Percentiles rank a stretch among this genome's conserved stretches.
Evolutionary conservation across 92 coral and sea anemone species (phyloP).

Genomic region (Pocillopora meandrina): DNA sequence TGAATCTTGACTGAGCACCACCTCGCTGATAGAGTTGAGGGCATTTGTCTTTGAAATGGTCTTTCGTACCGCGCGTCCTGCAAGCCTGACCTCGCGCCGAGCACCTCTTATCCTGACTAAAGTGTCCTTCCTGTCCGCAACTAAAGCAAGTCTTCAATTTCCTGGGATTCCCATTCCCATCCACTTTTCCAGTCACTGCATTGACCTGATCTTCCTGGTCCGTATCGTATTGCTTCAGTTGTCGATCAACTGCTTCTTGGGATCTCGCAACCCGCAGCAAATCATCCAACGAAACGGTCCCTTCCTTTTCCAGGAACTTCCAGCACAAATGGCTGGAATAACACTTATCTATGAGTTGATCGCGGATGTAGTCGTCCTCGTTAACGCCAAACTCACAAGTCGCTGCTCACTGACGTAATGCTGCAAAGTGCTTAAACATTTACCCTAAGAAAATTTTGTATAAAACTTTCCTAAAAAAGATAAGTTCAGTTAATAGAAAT

Average conservation of each 20-base stretch:
- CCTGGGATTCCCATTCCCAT: background rate
- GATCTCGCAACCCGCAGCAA: background rate
- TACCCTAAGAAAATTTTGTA: too few species aligned
- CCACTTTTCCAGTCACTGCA: background rate
- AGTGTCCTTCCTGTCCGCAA: slow-evolving; percentile 42
- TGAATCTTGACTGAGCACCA: too few species aligned
- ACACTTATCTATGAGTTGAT: background rate
- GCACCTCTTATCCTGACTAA: slow-evolving; percentile 32
- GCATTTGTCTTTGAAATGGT: too few species aligned
- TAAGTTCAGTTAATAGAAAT: too few species aligned
- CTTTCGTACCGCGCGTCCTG: background rate
- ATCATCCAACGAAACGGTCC: background rate
- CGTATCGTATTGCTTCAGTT: background rate
- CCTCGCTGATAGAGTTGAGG: too few species aligned
- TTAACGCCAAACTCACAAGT: background rate
- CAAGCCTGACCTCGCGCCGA: slow-evolving; percentile 7
- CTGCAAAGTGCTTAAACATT: too few species aligned
- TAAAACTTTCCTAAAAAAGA: too few species aligned
- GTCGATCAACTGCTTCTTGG: background rate
- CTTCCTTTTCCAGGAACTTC: slow-evolving; percentile 5
- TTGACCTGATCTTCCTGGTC: too few species aligned
- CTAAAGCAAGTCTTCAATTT: slow-evolving; percentile 18
- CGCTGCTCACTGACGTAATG: background rate
- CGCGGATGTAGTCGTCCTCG: background rate
- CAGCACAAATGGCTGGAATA: background rate